phyloP scores from a whole-genome alignment of 1,140 invertebrate species.

The Drosophila albomicans region DNA sequence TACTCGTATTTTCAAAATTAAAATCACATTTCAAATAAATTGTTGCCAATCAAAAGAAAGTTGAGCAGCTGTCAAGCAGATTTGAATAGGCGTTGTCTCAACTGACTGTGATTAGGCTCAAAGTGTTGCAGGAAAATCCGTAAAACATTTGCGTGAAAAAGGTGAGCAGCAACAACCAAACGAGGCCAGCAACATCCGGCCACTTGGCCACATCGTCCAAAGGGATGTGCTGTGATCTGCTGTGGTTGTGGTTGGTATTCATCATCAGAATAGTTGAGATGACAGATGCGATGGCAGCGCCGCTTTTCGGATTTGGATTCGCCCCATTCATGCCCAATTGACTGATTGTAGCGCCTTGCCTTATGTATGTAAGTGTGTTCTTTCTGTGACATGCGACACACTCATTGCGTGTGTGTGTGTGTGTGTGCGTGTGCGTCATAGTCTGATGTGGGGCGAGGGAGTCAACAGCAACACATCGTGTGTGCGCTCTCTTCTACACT shows the following conservation, averaged over 20 bases:
- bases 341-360: constrained; percentile 16
- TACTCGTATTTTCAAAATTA: too few species aligned
- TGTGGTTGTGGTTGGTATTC: constrained; percentile 19
- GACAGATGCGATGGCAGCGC: background rate
- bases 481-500: constrained; percentile 20
- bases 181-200: constrained; percentile 31
- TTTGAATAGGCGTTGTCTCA: too few species aligned
- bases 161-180: background rate
- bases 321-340: constrained; percentile 6
- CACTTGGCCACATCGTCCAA: constrained; percentile 9
- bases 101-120: too few species aligned
- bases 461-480: constrained; percentile 51
- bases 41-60: too few species aligned
- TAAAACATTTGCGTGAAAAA: background rate
- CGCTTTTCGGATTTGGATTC: background rate
- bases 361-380: background rate
- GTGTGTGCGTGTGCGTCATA: background rate
- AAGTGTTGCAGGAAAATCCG: too few species aligned
- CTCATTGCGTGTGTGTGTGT: background rate
- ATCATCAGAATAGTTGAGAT: constrained; percentile 10
- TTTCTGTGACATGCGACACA: too few species aligned
- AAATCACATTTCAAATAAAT: too few species aligned
- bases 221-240: too few species aligned
- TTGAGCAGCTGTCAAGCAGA: too few species aligned
- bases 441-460: too few species aligned